These are phyloP conservation scores for Heteractis magnifica DNA, from an alignment of 92 coral and sea anemone species.

Conservation along the genomic window DNA sequence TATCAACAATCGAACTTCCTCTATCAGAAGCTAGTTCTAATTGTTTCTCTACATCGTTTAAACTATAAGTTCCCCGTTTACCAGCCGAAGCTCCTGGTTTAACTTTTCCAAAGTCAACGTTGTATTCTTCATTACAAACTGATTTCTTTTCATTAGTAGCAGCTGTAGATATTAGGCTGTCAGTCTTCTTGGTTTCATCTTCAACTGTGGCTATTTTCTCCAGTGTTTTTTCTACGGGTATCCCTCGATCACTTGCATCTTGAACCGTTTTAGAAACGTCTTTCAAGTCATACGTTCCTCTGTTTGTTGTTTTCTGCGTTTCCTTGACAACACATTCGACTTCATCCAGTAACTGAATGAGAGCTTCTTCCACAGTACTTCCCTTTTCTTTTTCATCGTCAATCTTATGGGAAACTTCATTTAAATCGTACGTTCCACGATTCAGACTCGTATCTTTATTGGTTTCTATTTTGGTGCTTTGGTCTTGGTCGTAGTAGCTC, in stretches of 20 bases:
- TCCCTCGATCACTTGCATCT: constrained; percentile 47
- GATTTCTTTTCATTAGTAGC: neutral
- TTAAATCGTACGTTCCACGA: constrained; percentile 52
- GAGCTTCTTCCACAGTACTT: constrained; percentile 68
- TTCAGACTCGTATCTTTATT: constrained; percentile 12
- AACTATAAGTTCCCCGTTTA: constrained; percentile 72
- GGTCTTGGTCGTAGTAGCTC: neutral
- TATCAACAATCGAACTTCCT: constrained; percentile 61
- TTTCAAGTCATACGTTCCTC: constrained; percentile 77
- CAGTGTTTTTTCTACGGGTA: constrained; percentile 61
- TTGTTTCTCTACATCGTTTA: constrained; percentile 69
- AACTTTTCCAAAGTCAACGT: neutral
- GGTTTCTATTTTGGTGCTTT: constrained; percentile 1
- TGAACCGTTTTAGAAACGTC: constrained; percentile 64
- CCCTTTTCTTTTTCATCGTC: constrained; percentile 51
- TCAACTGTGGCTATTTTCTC: constrained; percentile 5
- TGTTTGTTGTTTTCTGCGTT: constrained; percentile 16
- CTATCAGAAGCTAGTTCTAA: constrained; percentile 53
- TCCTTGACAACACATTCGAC: constrained; percentile 28
- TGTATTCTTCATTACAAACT: neutral
- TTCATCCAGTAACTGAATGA: constrained; percentile 61
- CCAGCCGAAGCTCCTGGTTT: neutral
- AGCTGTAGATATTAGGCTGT: neutral
- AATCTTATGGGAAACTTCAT: constrained; percentile 47
- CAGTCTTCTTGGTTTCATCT: neutral